Evolutionary conservation across 2,113 vertebrate species (phyloP).

Genomic region (Embiotoca jacksoni): DNA sequence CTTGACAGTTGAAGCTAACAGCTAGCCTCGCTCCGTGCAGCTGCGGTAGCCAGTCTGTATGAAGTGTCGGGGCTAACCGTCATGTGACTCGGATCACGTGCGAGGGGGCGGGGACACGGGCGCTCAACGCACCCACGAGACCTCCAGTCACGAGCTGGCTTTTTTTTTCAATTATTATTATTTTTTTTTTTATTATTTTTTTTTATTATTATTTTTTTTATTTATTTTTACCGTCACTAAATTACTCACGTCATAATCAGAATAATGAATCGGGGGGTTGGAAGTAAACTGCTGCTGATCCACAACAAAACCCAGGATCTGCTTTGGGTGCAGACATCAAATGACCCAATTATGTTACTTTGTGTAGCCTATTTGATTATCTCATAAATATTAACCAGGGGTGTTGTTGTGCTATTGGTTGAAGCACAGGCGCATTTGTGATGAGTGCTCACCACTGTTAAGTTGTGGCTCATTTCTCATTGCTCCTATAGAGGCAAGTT

Average conservation of each 20-base stretch:
- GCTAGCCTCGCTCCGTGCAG: conserved; percentile 62
- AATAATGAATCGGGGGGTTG: background rate
- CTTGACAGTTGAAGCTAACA: conserved; percentile 75
- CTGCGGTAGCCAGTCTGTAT: conserved; percentile 38
- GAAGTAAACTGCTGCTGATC: background rate
- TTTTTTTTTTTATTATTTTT: no score
- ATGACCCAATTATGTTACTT: background rate
- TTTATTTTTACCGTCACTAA: no score
- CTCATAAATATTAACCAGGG: background rate
- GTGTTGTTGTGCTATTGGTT: no score
- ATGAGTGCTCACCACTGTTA: no score
- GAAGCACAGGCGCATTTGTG: no score
- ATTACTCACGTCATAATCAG: no score
- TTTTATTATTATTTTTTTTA: no score
- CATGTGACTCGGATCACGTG: conserved; percentile 74
- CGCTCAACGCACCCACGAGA: background rate
- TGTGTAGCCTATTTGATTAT: background rate
- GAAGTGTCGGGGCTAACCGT: conserved; percentile 37
- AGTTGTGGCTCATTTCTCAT: no score
- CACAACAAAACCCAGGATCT: background rate
- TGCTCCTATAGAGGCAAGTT: no score
- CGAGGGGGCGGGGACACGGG: background rate
- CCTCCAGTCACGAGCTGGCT: no score
- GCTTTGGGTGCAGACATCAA: background rate
- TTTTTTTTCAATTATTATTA: no score